phyloP scores from a whole-genome alignment of 2,888 invertebrate genomes.

The Drosophila pegasa region DNA sequence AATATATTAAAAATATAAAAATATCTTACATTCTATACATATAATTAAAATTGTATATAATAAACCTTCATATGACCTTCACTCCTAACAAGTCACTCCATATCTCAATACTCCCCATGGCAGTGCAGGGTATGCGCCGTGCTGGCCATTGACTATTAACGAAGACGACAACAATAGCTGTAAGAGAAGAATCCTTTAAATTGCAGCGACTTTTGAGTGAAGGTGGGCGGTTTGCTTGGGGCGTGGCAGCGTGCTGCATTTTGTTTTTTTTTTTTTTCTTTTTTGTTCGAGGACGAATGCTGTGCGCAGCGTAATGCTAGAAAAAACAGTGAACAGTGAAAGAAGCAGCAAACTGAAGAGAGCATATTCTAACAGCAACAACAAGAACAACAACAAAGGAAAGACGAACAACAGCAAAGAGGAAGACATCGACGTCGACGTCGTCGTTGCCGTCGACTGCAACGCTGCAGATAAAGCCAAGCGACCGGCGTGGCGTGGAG shows the following conservation, averaged over 20 bases:
- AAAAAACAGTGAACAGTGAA: constrained; percentile 61
- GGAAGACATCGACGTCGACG: constrained; percentile 27
- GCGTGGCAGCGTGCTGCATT: constrained; percentile 41
- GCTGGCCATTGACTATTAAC: constrained; percentile 19
- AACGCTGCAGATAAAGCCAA: constrained; percentile 67
- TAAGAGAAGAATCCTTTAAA: constrained; percentile 58
- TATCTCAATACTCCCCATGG: neutral
- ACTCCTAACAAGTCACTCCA: neutral
- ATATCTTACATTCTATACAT: neutral
- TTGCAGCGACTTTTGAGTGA: constrained; percentile 45
- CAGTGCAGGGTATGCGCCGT: constrained; percentile 14
- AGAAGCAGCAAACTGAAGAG: constrained; percentile 47
- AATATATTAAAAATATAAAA: neutral
- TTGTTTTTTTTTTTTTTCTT: constrained; percentile 37
- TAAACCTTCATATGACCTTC: neutral
- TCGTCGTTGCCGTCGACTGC: constrained; percentile 22
- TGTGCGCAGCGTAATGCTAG: constrained; percentile 68
- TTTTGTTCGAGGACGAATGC: constrained; percentile 76
- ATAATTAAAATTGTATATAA: neutral
- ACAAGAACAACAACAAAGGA: constrained; percentile 22
- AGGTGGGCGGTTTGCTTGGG: constrained; percentile 51
- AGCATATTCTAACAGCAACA: constrained; percentile 34
- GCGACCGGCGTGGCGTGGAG: constrained; percentile 67
- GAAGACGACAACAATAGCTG: constrained; percentile 28
- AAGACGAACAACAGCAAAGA: constrained; percentile 35